Evolutionary conservation across 2,113 vertebrate species (phyloP).

Genomic region (Cynopterus brachyotis): DNA sequence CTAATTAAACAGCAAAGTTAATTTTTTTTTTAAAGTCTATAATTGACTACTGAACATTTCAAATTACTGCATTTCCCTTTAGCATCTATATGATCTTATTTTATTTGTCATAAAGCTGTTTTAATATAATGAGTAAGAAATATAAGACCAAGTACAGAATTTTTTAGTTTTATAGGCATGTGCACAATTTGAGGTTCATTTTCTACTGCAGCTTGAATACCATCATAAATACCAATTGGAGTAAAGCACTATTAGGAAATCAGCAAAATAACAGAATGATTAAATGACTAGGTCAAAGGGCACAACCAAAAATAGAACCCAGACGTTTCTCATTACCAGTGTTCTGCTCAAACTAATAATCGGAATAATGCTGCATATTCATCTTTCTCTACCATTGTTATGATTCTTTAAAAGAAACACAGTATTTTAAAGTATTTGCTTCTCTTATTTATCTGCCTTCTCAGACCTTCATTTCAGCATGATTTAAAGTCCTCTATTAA

Average conservation of each 20-base stretch:
- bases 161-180: neutral
- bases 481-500: neutral
- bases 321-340: slow-evolving; percentile 15
- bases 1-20: slow-evolving; percentile 46
- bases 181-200: neutral
- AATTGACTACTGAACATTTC: neutral
- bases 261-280: slow-evolving; percentile 13
- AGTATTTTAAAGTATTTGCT: neutral
- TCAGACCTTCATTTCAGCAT: neutral
- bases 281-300: slow-evolving; percentile 37
- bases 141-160: neutral
- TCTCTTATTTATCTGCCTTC: neutral
- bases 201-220: neutral
- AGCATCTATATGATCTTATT: slow-evolving; percentile 51
- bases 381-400: neutral
- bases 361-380: neutral
- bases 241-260: neutral
- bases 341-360: neutral
- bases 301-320: slow-evolving; percentile 28
- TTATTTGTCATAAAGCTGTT: slow-evolving; percentile 67
- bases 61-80: neutral
- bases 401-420: neutral
- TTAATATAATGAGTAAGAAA: slow-evolving; percentile 63
- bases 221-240: neutral
- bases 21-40: no score